phyloP scores from a whole-genome alignment of 30 jellyfish, hydroid and myxozoan species.

The Turritopsis dohrnii region DNA sequence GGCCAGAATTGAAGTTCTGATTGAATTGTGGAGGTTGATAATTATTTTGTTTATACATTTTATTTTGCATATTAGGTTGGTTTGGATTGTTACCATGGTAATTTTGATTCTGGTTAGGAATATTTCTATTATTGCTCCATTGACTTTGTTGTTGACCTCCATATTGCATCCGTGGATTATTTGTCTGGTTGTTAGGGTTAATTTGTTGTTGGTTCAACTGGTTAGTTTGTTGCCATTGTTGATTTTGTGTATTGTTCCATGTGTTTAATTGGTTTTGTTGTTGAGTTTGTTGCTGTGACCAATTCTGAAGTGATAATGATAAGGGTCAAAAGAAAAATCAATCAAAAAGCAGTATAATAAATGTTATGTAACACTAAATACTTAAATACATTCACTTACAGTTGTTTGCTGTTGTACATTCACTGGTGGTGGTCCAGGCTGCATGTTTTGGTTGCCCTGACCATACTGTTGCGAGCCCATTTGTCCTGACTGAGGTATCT shows the following conservation, averaged over 20 bases:
- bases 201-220: not conserved
- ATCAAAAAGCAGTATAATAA: no score
- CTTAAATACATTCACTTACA: not conserved
- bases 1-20: not conserved
- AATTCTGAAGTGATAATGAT: not conserved
- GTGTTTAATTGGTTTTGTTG: constrained; percentile 1
- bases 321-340: no score
- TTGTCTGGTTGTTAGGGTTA: not conserved
- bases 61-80: not conserved
- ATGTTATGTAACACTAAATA: not conserved
- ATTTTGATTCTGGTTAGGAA: not conserved
- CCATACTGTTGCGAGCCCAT: not conserved
- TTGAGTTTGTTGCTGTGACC: not conserved
- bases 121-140: not conserved
- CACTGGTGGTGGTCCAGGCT: not conserved
- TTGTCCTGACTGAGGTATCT: not conserved
- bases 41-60: not conserved
- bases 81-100: not conserved
- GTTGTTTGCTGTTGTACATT: not conserved
- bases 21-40: not conserved
- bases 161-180: constrained; percentile 18
- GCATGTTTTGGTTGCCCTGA: not conserved
- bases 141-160: not conserved
- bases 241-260: not conserved
- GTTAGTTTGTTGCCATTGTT: not conserved